A percentile compares a stretch with the other conserved stretches of the same genome.
These are phyloP conservation scores for Babylonia areolata DNA, from an alignment of 1,140 invertebrate species.

Conservation along the genomic window DNA sequence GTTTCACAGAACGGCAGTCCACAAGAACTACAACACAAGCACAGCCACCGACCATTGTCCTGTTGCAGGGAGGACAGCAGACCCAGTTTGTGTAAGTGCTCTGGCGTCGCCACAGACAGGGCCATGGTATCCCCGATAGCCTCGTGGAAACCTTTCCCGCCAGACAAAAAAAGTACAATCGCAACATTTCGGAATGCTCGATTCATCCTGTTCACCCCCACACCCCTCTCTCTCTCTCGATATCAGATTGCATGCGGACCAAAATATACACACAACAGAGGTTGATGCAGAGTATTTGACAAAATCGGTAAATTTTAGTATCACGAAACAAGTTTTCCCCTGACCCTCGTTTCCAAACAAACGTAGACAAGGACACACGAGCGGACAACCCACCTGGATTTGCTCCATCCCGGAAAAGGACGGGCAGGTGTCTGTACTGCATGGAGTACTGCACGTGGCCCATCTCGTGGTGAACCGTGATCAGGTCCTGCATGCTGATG, in stretches of 20 bases:
- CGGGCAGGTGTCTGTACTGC: slow-evolving; percentile 82
- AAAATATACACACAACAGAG: too few species aligned
- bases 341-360: not conserved
- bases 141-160: slow-evolving; percentile 47
- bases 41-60: slow-evolving; percentile 77
- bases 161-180: too few species aligned
- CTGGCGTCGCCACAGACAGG: slow-evolving; percentile 88
- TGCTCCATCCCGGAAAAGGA: slow-evolving; percentile 83
- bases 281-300: too few species aligned
- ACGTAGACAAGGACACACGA: slow-evolving; percentile 7
- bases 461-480: slow-evolving; percentile 87
- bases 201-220: too few species aligned
- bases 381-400: slow-evolving; percentile 79
- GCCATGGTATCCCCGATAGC: slow-evolving; percentile 90
- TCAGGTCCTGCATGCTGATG: slow-evolving; percentile 80
- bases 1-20: too few species aligned
- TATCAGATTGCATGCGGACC: too few species aligned
- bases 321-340: too few species aligned
- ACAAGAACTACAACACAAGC: too few species aligned
- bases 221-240: too few species aligned
- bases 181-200: not conserved
- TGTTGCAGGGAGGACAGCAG: slow-evolving; percentile 83
- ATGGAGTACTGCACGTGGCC: slow-evolving; percentile 88
- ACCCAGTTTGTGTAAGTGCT: slow-evolving; percentile 88
- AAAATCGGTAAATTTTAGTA: too few species aligned